Evolutionary conservation across 1,140 invertebrate genomes (phyloP).

Genomic region (Cepaea nemoralis): DNA sequence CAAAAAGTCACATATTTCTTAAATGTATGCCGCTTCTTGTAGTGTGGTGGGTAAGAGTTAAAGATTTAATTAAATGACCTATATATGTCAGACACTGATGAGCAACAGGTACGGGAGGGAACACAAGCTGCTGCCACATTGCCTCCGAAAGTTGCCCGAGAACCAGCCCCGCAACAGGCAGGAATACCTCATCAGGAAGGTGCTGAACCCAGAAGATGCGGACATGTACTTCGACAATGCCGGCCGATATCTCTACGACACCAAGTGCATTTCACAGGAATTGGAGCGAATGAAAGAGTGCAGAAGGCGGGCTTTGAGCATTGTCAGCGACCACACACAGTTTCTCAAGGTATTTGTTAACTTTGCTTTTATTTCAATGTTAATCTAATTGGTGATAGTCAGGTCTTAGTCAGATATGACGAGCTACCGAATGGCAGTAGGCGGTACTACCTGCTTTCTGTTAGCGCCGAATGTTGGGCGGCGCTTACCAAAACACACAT

Average conservation of each 20-base stretch:
- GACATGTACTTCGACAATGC: conserved; percentile 17
- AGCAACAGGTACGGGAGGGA: neutral
- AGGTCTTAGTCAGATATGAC: no score
- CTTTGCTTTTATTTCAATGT: no score
- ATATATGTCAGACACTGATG: neutral
- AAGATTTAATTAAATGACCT: no score
- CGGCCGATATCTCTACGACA: neutral
- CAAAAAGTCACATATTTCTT: no score
- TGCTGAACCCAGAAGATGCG: neutral
- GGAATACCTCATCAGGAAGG: conserved; percentile 4
- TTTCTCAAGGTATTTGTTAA: neutral
- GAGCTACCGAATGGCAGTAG: no score
- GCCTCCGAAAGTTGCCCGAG: conserved; percentile 2
- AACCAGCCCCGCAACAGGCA: conserved; percentile 1
- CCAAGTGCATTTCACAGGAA: neutral
- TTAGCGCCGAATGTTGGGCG: no score
- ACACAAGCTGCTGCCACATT: neutral
- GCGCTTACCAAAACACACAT: no score
- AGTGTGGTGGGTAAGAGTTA: no score
- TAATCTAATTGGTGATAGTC: no score
- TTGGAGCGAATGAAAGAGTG: neutral
- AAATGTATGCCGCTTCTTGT: no score
- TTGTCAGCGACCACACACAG: neutral
- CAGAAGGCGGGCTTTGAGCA: neutral
- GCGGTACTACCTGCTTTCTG: no score